Evolutionary conservation across 2,113 vertebrate genomes (phyloP).

Genomic region (Takifugu bimaculatus): DNA sequence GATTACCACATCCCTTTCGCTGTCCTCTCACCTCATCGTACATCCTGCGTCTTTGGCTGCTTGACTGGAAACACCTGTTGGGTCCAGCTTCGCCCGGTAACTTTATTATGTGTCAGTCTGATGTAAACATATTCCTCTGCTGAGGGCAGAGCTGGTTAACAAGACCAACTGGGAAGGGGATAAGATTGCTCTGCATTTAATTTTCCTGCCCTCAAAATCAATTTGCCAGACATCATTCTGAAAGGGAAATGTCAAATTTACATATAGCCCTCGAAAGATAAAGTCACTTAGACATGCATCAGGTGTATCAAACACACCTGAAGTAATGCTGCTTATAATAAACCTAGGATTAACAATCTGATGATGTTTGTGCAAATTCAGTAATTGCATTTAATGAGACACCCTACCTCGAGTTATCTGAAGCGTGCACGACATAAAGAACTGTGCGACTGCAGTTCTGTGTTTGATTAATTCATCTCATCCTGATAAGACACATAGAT

Average conservation of each 20-base stretch:
- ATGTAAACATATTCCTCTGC: constrained; percentile 9
- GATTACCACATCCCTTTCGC: constrained; percentile 5
- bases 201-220: constrained; percentile 42
- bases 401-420: no score
- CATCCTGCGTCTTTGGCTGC: neutral
- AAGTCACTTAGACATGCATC: constrained; percentile 21
- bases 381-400: constrained; percentile 2
- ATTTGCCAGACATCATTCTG: constrained; percentile 29
- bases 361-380: constrained; percentile 28
- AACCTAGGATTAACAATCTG: constrained; percentile 34
- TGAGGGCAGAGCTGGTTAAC: constrained; percentile 31
- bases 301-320: constrained; percentile 19
- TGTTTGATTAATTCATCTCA: constrained; percentile 44
- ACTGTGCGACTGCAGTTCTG: neutral
- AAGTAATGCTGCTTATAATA: constrained; percentile 22
- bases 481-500: constrained; percentile 17
- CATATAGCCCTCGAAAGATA: constrained; percentile 29
- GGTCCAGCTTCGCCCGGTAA: neutral
- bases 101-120: constrained; percentile 10
- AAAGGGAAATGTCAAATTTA: constrained; percentile 56
- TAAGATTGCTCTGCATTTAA: constrained; percentile 19
- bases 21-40: neutral
- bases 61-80: constrained; percentile 26
- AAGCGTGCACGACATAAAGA: neutral
- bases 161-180: constrained; percentile 48